These are phyloP conservation scores for Augochlora pura DNA, from an alignment of 1,140 invertebrate species.

Conservation along the genomic window DNA sequence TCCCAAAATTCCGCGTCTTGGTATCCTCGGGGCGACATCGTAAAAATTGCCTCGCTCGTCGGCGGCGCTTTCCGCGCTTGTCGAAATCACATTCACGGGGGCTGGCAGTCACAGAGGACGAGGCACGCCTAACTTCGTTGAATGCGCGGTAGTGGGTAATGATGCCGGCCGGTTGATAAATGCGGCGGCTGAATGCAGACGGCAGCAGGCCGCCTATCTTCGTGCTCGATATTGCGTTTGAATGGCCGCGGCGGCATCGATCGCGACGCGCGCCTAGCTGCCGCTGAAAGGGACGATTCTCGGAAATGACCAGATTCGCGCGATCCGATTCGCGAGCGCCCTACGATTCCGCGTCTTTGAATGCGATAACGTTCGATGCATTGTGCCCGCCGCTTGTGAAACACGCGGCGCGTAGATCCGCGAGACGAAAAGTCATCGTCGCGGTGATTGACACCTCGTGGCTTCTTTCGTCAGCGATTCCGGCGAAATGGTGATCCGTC, in stretches of 20 bases:
- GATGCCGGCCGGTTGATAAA: slow-evolving; percentile 30
- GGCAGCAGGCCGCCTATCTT: slow-evolving; percentile 22
- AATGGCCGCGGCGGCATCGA: slow-evolving; percentile 19
- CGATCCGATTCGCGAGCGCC: slow-evolving; percentile 13
- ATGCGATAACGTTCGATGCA: background rate
- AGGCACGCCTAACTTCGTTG: background rate
- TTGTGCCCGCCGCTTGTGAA: background rate
- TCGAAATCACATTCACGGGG: background rate
- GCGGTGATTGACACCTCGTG: too few species aligned
- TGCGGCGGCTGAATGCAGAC: slow-evolving; percentile 3
- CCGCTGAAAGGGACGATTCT: slow-evolving; percentile 23
- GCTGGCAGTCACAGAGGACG: background rate
- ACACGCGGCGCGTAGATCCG: too few species aligned
- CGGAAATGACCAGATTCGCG: slow-evolving; percentile 28
- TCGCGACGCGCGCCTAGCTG: background rate
- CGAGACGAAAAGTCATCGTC: too few species aligned
- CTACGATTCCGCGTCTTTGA: slow-evolving; percentile 27
- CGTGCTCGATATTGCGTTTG: slow-evolving; percentile 21
- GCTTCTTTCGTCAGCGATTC: too few species aligned
- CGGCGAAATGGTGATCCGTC: too few species aligned
- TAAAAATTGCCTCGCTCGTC: too few species aligned
- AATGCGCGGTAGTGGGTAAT: background rate
- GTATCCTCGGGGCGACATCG: too few species aligned
- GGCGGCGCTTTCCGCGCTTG: background rate
- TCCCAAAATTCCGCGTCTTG: too few species aligned